Base-by-base conservation (phyloP, 2,888 invertebrate species). In the Kryphioiulus occultus region DNA sequence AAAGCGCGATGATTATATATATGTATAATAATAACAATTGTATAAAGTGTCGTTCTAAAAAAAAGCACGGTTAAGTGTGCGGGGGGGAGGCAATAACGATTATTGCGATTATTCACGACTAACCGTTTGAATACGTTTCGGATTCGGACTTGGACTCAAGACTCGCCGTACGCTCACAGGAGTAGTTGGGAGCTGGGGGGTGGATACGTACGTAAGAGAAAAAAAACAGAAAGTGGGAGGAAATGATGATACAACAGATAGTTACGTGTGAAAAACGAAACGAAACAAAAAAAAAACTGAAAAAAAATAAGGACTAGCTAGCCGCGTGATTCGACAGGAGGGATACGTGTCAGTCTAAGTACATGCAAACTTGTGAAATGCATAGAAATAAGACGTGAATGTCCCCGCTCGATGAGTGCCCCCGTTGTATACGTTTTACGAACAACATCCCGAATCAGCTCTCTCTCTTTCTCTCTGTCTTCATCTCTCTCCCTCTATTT, bases 241-340 rank as follows among this genome's bases (percentile, higher is more conserved):
- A 68, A 78, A 78, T 78, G 78, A 78, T 78, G 68, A 68, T 68
- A 78, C 78, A 78, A 78, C 78, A 78, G 15, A 68, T 68, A 68
- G 22, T 22, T 68, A 84, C 85, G 85, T 12, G 26, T 42, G 85
- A 44, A 85, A 85, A 85, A 85, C 0, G 17, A 83, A 39, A 85
- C 12, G n/a, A 78, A 78, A 22, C 4, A 22, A 78, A 78, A 19
- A 19, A 68, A 22, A 22, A 22, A 68, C n/a, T 4, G 7, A 35
- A 35, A 2, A n/a, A 85, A 85, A 85, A 85, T 42, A 42, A 85
- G 42, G 85, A 85, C 85, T 85, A 85, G 85, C 85, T 85, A 85
- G 85, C 85, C 39, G 44, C 53, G 53, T 53, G 86, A 53, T 86
- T 86, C 17, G 86, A 44, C 44, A 30, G 30, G 26, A 86, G 26